Evolutionary conservation across 2,888 invertebrate genomes (phyloP).

Genomic region (Heteromurus nitidus): DNA sequence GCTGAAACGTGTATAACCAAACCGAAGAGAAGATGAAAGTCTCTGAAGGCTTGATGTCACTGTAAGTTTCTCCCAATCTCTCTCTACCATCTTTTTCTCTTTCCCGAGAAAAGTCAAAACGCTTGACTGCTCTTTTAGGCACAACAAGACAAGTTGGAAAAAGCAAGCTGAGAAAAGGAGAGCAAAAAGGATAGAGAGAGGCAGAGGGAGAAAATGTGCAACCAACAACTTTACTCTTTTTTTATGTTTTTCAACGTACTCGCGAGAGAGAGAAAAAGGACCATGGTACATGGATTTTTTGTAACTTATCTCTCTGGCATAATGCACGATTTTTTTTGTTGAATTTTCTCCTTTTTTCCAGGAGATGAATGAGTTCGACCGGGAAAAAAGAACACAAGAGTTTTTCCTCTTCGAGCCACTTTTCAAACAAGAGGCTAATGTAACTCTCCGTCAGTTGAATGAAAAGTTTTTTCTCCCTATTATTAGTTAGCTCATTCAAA

Average conservation of each 20-base stretch:
- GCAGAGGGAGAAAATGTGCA: background rate
- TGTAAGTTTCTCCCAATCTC: constrained; percentile 26
- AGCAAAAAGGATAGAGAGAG: constrained; percentile 5
- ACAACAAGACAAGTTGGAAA: constrained; percentile 23
- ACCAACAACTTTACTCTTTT: constrained; percentile 5
- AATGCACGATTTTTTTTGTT: background rate
- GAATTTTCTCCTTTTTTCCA: background rate
- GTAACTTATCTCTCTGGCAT: constrained; percentile 10
- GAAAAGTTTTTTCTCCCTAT: constrained; percentile 2
- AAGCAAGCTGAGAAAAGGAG: background rate
- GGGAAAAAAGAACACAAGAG: background rate
- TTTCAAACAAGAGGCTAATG: constrained; percentile 1
- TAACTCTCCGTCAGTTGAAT: too few relatives aligned
- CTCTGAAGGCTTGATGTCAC: constrained; percentile 41
- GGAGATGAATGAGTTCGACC: background rate
- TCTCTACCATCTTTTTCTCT: constrained; percentile 1
- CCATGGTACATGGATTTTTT: background rate
- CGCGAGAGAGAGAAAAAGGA: background rate
- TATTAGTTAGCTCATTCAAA: background rate
- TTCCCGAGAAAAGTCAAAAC: constrained; percentile 27
- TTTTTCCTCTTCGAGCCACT: background rate
- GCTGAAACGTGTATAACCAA: background rate
- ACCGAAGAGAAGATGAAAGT: background rate
- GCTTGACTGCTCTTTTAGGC: constrained; percentile 17
- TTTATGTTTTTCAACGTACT: background rate